phyloP scores from a whole-genome alignment of 2,888 invertebrate genomes.

The Colostygia pectinataria region DNA sequence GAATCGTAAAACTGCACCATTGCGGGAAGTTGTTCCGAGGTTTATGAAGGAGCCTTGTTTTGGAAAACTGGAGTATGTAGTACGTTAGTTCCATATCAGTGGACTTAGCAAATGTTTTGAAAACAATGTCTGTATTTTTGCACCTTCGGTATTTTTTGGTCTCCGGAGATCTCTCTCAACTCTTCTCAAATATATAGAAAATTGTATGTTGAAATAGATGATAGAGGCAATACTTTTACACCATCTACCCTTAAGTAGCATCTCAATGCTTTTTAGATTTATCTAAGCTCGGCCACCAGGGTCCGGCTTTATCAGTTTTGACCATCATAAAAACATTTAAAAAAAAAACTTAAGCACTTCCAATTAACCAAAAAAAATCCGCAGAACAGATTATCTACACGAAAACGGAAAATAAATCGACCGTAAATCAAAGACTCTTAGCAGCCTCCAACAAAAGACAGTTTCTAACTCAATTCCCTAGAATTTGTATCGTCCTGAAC shows the following conservation, averaged over 20 bases:
- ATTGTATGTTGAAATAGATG: no score
- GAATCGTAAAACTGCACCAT: slow-evolving; percentile 15
- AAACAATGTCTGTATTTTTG: background rate
- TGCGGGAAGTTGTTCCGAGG: slow-evolving; percentile 14
- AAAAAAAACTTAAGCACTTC: no score
- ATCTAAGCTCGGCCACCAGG: no score
- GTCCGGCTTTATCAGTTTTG: no score
- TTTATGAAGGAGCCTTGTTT: slow-evolving; percentile 16
- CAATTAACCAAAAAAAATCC: slow-evolving; percentile 2
- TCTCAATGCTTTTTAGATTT: no score
- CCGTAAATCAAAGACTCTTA: background rate
- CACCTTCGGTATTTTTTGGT: no score
- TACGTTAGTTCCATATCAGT: slow-evolving; percentile 17
- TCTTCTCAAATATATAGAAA: no score
- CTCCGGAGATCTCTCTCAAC: no score
- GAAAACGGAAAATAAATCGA: slow-evolving; percentile 3
- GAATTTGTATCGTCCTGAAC: slow-evolving; percentile 21
- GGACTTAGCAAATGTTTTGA: slow-evolving; percentile 10
- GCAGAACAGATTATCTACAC: background rate
- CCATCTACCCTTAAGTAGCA: no score
- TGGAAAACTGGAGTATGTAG: slow-evolving; percentile 1
- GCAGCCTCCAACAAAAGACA: slow-evolving; percentile 3
- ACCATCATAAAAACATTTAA: no score
- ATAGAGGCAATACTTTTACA: no score
- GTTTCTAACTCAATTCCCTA: slow-evolving; percentile 12